phyloP scores from a whole-genome alignment of 2,113 vertebrate genomes.

The Dissostichus mawsoni region DNA sequence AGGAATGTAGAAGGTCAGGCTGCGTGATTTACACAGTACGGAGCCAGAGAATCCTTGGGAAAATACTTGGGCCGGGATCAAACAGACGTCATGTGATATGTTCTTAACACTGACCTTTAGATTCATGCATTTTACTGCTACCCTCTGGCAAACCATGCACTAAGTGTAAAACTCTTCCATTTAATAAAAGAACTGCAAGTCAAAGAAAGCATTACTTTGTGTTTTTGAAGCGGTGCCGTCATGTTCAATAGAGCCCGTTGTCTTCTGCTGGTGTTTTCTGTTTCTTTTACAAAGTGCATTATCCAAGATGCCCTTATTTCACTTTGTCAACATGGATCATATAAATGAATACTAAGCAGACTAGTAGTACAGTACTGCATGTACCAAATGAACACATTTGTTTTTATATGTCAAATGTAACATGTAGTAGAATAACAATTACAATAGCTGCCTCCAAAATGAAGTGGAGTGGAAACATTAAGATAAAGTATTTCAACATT shows the following conservation, averaged over 20 bases:
- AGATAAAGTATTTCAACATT: no score
- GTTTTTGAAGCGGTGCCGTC: neutral
- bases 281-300: neutral
- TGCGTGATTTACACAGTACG: conserved; percentile 78
- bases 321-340: no score
- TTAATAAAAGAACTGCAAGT: neutral
- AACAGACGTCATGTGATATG: conserved; percentile 74
- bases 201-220: neutral
- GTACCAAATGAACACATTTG: no score
- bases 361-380: no score
- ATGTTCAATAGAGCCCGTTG: neutral
- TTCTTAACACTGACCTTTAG: conserved; percentile 79
- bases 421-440: no score
- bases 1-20: conserved; percentile 86
- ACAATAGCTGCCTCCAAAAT: no score
- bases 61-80: conserved; percentile 80
- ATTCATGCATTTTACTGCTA: conserved; percentile 51
- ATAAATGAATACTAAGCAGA: no score
- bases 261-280: neutral
- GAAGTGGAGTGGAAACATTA: no score
- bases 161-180: conserved; percentile 14
- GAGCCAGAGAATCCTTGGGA: conserved; percentile 78
- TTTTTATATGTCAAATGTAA: no score
- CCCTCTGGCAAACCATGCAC: conserved; percentile 26
- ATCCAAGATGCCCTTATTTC: neutral